Conservation (phyloP, 2,888 invertebrate species). For the Tholera decimalis region DNA sequence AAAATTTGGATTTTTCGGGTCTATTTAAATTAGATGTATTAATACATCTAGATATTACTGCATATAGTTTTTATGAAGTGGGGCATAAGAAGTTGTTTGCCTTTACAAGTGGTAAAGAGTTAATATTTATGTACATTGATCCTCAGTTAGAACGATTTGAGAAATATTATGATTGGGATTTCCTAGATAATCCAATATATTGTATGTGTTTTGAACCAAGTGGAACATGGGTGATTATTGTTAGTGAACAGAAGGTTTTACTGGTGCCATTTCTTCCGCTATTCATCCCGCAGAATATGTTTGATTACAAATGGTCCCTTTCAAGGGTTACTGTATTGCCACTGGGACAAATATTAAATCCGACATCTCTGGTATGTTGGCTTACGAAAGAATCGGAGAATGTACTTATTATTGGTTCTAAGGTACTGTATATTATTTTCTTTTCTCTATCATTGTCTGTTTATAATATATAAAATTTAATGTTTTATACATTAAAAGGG, state of each 20-base stretch:
- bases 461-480: neutral
- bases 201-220: slow-evolving; percentile 96
- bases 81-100: slow-evolving; percentile 87
- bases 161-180: slow-evolving; percentile 88
- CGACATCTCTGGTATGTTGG: slow-evolving; percentile 94
- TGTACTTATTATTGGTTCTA: slow-evolving; percentile 94
- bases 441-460: neutral
- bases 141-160: slow-evolving; percentile 82
- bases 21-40: slow-evolving; percentile 88
- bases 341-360: slow-evolving; percentile 83
- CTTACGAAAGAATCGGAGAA: slow-evolving; percentile 94
- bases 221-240: slow-evolving; percentile 94
- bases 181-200: slow-evolving; percentile 90
- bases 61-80: slow-evolving; percentile 87
- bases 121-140: slow-evolving; percentile 84
- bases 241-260: slow-evolving; percentile 89
- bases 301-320: slow-evolving; percentile 88
- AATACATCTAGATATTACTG: slow-evolving; percentile 81
- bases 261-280: slow-evolving; percentile 89
- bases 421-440: slow-evolving; percentile 86
- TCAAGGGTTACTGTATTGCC: slow-evolving; percentile 88
- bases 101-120: slow-evolving; percentile 84
- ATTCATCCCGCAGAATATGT: slow-evolving; percentile 84
- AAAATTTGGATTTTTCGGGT: slow-evolving; percentile 86
- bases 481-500: too few relatives aligned